Base-by-base conservation (phyloP, 2,888 invertebrate genomes). In the Trichogramma dendrolimi region DNA sequence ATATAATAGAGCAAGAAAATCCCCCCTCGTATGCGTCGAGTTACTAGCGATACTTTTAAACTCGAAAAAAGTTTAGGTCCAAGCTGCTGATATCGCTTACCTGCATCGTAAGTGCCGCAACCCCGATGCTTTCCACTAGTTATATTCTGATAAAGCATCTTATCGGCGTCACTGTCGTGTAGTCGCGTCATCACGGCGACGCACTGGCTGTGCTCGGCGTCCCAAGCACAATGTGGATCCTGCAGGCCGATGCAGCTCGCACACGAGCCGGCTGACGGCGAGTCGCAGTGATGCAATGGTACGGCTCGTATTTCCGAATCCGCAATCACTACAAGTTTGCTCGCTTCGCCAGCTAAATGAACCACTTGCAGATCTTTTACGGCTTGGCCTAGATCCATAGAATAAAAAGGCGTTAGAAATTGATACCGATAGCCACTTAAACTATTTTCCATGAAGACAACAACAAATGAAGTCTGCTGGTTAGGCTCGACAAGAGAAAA, bases 141-240 rank as follows among this genome's bases (percentile, higher is more conserved):
- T 71, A 91, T 85, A 78, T 90, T 90, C 80, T 91, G 91, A 72
- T 89, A 83, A 74, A 88, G 84, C 70, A 85, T 82, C 71, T 85
- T 80, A 63, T 75, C 79, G 58, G 77, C 85, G 50, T 85, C 84
- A 74, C 83, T 84, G 71, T 85, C 84, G 75, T 84, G 84, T 71
- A 84, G 81, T 74, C 84, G 80, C 6, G 80, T 80, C 67, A 82
- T 81, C 49, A 84, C 80, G 54, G 83, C 82, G 38, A 84, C 82
- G 72, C 86, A 86, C n/a, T 76, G 74, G 60, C 80, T 78, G 68
- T 81, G 80, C 53, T 81, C 80, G 5, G 87, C 86, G 77, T 94
- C 92, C 97, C 97, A 99, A 27, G 95, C 95, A 80, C 98, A 99
- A 78, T 97, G 95, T 0, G 98, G 98, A 82, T 99, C 98, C 82